Percentiles rank a stretch among this genome's conserved stretches.
Evolutionary conservation across 2,113 vertebrate genomes (phyloP).

Genomic region (Sardina pilchardus): DNA sequence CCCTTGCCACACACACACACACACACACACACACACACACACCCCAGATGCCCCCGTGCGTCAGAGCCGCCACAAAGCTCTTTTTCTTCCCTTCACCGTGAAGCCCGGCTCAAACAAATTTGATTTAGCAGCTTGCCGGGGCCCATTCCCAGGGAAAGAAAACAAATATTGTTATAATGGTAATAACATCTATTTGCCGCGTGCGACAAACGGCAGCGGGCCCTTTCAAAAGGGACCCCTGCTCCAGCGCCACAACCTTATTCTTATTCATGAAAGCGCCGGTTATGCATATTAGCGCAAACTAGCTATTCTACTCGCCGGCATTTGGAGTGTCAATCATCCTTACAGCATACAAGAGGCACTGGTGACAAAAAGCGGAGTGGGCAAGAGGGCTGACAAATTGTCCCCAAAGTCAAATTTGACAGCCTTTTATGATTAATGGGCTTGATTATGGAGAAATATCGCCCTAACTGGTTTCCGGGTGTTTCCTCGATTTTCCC

Average conservation of each 20-base stretch:
- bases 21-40: background rate
- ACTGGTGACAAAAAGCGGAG: constrained; percentile 67
- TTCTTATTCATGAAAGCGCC: constrained; percentile 81
- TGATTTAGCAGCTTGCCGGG: constrained; percentile 70
- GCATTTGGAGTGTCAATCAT: constrained; percentile 78
- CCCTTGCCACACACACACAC: background rate
- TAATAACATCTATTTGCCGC: constrained; percentile 78
- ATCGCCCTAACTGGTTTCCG: constrained; percentile 70
- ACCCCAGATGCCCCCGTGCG: background rate
- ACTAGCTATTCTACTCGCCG: constrained; percentile 74
- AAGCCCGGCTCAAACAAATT: constrained; percentile 73
- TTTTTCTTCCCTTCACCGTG: constrained; percentile 48
- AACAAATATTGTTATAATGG: constrained; percentile 83
- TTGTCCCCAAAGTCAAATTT: constrained; percentile 84
- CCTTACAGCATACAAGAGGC: constrained; percentile 74
- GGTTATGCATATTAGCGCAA: constrained; percentile 78
- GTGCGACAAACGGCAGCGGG: constrained; percentile 60
- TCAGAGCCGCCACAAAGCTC: constrained; percentile 53
- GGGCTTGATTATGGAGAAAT: constrained; percentile 76
- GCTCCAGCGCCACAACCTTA: constrained; percentile 61
- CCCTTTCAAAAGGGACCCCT: constrained; percentile 66
- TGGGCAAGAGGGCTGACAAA: constrained; percentile 74
- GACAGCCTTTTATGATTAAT: constrained; percentile 84
- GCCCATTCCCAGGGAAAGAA: constrained; percentile 66
- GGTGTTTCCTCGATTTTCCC: constrained; percentile 57